These are phyloP conservation scores for Apus apus DNA, from an alignment of 2,113 vertebrate genomes.

Conservation along the genomic window DNA sequence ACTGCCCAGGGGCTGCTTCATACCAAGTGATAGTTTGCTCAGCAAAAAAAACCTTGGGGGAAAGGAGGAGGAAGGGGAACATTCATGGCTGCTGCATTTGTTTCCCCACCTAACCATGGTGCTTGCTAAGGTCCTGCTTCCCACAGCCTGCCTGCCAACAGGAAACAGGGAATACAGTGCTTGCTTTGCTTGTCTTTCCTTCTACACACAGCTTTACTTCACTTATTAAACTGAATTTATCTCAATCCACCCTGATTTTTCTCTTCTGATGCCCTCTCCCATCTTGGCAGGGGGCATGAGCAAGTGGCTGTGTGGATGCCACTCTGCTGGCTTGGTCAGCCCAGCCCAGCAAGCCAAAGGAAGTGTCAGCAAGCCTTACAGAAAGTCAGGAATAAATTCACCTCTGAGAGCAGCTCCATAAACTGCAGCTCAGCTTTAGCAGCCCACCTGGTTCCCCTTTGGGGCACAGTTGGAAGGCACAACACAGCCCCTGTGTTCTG, in stretches of 20 bases:
- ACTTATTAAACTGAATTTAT: background rate
- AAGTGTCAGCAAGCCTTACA: background rate
- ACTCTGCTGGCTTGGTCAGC: background rate
- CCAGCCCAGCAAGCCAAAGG: background rate
- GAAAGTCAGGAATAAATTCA: background rate
- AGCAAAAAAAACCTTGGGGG: background rate
- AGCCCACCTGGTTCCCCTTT: background rate
- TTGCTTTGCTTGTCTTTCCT: background rate
- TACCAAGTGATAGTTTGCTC: background rate
- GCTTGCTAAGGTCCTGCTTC: background rate
- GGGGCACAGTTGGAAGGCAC: background rate
- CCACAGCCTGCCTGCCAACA: accelerated
- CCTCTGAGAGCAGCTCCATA: background rate
- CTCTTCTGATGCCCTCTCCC: background rate
- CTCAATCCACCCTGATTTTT: background rate
- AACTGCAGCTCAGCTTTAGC: background rate
- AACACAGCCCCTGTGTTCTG: background rate
- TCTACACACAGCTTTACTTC: background rate
- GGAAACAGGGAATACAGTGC: background rate
- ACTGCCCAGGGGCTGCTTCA: background rate
- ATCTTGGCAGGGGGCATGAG: background rate
- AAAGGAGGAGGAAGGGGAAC: background rate
- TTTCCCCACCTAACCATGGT: background rate
- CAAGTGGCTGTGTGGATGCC: accelerated
- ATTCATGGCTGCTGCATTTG: background rate